Base-by-base conservation (phyloP, 2,113 vertebrate genomes). In the Engystomops pustulosus region DNA sequence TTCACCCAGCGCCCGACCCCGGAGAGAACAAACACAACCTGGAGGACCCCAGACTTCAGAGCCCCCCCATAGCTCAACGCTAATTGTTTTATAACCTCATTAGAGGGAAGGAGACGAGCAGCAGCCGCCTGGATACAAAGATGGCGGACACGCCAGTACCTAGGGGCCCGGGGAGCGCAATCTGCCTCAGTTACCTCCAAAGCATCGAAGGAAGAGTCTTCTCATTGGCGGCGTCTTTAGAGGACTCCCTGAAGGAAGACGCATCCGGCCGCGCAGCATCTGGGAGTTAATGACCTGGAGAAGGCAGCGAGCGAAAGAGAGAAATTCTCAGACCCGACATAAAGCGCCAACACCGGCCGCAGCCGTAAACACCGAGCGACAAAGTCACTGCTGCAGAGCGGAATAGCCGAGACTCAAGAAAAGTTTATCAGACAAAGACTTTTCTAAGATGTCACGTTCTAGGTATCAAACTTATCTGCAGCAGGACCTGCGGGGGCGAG, bases 41-140 rank as follows among this genome's bases (percentile, higher is more conserved):
- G 90, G 87, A 75, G 0, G 86, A 85, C 87, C 87, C 15, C 10
- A 86, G 89, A 91, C 87, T 86, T 83, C 6, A 84, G 88, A 90
- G 89, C 91, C 90, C 90, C 87, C 86, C 60, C 85, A 87, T 89
- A 88, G 60, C 25, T 17, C 60, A 89, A 90, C 91, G 91, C 89
- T 93, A 94, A 94, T 94, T 93, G 92, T 94, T 93, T 93, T 92
- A 92, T 90, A 93, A 92, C 90, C 90, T 92, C 92, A 94, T 94
- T 94, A 93, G 91, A 93, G 90, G 86, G 90, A 90, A 92, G n/a
- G 32, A 90, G 55, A 60, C 25, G 20, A n/a, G 20, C 20, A 7
- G n/a, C 53, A 23, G 53, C 53, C 20, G 23, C 47, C 6, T 17
- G 1, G 47, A 89, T 89, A 87, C 88, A n/a, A 38, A 36, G 44